These are phyloP conservation scores for Neoascia interrupta DNA, from an alignment of 2,888 invertebrate species.

Conservation along the genomic window DNA sequence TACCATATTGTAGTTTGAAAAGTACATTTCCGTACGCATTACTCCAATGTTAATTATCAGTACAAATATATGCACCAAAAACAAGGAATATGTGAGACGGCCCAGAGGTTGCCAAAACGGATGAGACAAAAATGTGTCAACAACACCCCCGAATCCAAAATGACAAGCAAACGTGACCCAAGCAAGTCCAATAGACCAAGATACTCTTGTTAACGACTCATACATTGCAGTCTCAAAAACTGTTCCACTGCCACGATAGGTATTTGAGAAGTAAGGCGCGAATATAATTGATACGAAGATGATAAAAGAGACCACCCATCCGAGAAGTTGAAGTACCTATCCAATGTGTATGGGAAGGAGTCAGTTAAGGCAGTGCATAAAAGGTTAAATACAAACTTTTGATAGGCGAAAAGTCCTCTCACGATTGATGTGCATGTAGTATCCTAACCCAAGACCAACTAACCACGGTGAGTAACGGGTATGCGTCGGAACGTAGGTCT, in stretches of 20 bases:
- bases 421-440: slow-evolving; percentile 75
- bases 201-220: slow-evolving; percentile 75
- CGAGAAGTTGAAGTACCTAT: no score
- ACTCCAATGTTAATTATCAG: slow-evolving; percentile 74
- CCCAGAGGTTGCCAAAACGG: slow-evolving; percentile 77
- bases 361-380: background rate
- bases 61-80: slow-evolving; percentile 76
- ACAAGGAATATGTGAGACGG: slow-evolving; percentile 77
- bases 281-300: background rate
- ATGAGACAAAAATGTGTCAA: slow-evolving; percentile 77
- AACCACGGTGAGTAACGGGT: slow-evolving; percentile 78
- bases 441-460: slow-evolving; percentile 78
- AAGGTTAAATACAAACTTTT: background rate
- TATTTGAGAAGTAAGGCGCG: no score
- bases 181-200: slow-evolving; percentile 75
- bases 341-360: background rate
- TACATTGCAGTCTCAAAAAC: slow-evolving; percentile 76
- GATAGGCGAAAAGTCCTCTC: slow-evolving; percentile 25
- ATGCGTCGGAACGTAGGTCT: slow-evolving; percentile 78
- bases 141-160: slow-evolving; percentile 76
- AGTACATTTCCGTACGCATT: slow-evolving; percentile 75
- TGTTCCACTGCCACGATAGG: slow-evolving; percentile 71
- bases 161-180: slow-evolving; percentile 78
- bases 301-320: background rate
- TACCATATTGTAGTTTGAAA: slow-evolving; percentile 73